Conservation (phyloP, 2,113 vertebrate species). For the Oreochromis aureus region DNA sequence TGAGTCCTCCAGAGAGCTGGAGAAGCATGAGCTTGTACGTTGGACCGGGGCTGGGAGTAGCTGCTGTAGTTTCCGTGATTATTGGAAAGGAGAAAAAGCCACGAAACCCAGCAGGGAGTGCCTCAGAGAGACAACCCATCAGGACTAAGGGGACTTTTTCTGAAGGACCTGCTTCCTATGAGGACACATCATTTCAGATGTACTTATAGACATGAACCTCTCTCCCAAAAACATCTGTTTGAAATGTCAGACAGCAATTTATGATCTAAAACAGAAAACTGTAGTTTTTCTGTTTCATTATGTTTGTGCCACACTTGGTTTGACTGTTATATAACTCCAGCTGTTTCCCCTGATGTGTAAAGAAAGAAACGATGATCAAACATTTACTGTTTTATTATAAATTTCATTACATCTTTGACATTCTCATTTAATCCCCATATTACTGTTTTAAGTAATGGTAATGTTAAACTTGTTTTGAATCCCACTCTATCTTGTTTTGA, state of each 20-base stretch:
- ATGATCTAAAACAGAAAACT: background rate
- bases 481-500: background rate
- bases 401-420: rapidly evolving
- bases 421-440: background rate
- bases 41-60: background rate
- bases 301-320: background rate
- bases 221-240: background rate
- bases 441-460: background rate
- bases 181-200: background rate
- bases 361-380: background rate
- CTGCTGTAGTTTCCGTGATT: background rate
- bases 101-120: background rate
- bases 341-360: rapidly evolving
- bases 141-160: background rate
- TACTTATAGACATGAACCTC: rapidly evolving
- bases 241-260: background rate
- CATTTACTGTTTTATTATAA: background rate
- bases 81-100: background rate
- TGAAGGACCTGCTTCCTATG: background rate
- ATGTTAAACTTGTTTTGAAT: background rate
- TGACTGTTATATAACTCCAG: background rate
- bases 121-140: background rate
- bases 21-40: background rate
- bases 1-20: background rate
- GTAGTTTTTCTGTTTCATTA: background rate